phyloP scores from a whole-genome alignment of 2,797 vertebrate species.

The Harpagifer antarcticus region DNA sequence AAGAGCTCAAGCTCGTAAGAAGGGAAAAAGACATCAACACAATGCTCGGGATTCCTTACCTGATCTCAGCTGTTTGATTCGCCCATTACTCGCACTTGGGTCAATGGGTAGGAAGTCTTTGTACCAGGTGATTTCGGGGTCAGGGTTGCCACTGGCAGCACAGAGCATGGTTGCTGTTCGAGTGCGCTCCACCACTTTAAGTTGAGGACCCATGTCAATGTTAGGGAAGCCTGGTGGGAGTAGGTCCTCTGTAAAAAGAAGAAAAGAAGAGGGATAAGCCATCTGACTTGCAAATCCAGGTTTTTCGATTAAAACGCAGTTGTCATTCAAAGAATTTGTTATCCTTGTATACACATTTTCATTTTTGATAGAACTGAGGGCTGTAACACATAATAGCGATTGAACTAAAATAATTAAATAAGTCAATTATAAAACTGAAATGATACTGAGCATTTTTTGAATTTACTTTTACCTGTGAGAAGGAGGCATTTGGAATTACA shows the following conservation, averaged over 20 bases:
- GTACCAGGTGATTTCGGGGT: constrained; percentile 99
- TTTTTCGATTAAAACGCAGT: background rate
- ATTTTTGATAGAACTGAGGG: background rate
- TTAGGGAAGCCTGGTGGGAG: constrained; percentile 94
- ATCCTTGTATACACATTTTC: background rate
- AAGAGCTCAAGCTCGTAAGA: background rate
- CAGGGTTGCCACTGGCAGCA: constrained; percentile 96
- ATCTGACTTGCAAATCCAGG: background rate
- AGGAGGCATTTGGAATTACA: background rate
- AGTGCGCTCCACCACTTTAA: constrained; percentile 97
- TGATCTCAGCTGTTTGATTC: constrained; percentile 97
- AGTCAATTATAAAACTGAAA: background rate
- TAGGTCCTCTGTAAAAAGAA: constrained; percentile 91
- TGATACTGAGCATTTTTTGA: background rate
- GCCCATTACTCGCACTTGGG: constrained; percentile 92
- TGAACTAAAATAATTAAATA: background rate
- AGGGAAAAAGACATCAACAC: background rate
- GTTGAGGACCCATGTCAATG: constrained; percentile 99
- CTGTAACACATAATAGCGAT: background rate
- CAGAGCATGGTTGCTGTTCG: constrained; percentile 98
- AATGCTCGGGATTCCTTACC: constrained; percentile 82
- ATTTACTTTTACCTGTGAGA: background rate
- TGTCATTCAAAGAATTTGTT: background rate
- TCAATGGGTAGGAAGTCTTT: constrained; percentile 99
- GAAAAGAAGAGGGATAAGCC: rapidly evolving